Percentiles rank a stretch among this genome's conserved stretches.
Conservation (phyloP, 2,797 vertebrate species). For the Bovichtus diacanthus region DNA sequence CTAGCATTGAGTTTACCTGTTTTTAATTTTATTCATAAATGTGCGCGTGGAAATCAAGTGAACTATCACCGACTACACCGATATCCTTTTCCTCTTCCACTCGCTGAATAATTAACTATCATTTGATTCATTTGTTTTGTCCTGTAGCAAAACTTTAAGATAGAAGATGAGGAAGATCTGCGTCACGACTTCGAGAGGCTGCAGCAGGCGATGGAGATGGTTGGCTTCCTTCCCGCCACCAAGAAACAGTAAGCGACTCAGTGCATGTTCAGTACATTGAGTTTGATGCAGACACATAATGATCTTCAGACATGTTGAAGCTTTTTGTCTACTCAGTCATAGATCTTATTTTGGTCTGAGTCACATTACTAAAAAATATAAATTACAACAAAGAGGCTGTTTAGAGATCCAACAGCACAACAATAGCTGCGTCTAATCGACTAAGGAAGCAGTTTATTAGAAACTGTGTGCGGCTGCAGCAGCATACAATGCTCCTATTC, state of each 20-base stretch:
- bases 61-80: too few species aligned
- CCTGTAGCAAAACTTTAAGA: conserved; percentile 95
- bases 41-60: too few species aligned
- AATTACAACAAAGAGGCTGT: conserved; percentile 22
- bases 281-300: background rate
- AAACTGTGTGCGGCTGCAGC: conserved; percentile 9
- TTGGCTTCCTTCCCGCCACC: conserved; percentile 96
- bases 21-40: too few species aligned
- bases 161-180: conserved; percentile 97
- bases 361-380: conserved; percentile 28
- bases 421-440: conserved; percentile 22
- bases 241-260: conserved; percentile 92
- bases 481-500: conserved; percentile 29
- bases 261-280: background rate
- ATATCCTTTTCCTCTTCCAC: too few species aligned
- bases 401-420: background rate
- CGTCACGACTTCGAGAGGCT: conserved; percentile 96
- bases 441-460: conserved; percentile 26
- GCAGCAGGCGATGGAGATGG: conserved; percentile 99
- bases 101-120: too few species aligned
- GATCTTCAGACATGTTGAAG: conserved; percentile 1
- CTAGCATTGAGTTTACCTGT: too few species aligned
- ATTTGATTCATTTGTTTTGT: background rate
- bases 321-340: conserved; percentile 2
- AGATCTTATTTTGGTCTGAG: conserved; percentile 6